Evolutionary conservation across 2,888 invertebrate genomes (phyloP).

Genomic region (Ormyrus labotus): DNA sequence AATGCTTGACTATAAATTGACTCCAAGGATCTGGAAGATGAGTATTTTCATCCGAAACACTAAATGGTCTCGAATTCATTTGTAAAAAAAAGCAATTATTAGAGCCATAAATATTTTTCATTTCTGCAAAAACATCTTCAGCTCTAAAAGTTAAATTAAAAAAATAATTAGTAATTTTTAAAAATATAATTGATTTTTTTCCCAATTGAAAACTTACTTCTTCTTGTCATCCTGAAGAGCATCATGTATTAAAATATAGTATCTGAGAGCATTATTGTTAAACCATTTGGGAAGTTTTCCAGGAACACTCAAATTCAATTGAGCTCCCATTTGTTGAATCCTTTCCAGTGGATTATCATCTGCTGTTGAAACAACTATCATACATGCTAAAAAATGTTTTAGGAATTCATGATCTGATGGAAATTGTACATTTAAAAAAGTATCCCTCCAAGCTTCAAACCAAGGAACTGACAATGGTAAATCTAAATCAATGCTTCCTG

Average conservation of each 20-base stretch:
- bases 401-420: conserved; percentile 98
- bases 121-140: conserved; percentile 87
- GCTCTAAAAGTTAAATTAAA: conserved; percentile 80
- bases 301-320: conserved; percentile 86
- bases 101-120: conserved; percentile 92
- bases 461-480: conserved; percentile 90
- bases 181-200: conserved; percentile 13
- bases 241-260: conserved; percentile 94
- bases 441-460: conserved; percentile 97
- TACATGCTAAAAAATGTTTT: conserved; percentile 90
- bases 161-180: conserved; percentile 15
- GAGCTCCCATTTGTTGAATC: conserved; percentile 87
- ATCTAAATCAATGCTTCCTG: conserved; percentile 80
- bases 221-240: conserved; percentile 83
- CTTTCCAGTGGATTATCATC: conserved; percentile 89
- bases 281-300: conserved; percentile 91
- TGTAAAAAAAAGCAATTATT: conserved; percentile 92
- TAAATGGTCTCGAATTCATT: conserved; percentile 88
- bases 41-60: conserved; percentile 76
- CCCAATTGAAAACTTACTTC: conserved; percentile 79
- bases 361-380: conserved; percentile 84
- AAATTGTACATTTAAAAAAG: conserved; percentile 90
- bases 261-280: conserved; percentile 87
- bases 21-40: conserved; percentile 91
- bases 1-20: conserved; percentile 83